Evolutionary conservation across 2,797 vertebrate species (phyloP).

Genomic region (Thunnus albacares): DNA sequence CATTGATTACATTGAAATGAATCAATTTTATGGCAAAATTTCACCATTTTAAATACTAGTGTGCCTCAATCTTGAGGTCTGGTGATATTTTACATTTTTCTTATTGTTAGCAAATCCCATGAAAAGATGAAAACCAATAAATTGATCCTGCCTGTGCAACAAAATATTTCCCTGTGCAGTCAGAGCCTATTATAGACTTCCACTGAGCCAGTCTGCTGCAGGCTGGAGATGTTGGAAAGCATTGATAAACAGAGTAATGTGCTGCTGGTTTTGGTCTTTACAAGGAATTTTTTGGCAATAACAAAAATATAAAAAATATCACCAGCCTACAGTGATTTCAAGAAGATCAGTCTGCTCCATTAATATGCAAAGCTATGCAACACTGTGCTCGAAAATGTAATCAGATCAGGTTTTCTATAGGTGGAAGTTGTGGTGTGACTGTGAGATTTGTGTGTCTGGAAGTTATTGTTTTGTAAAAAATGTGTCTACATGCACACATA

Average conservation of each 20-base stretch:
- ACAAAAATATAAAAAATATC: slow-evolving; percentile 3
- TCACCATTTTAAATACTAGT: too few species aligned
- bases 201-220: background rate
- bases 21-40: too few species aligned
- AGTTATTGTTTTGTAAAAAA: slow-evolving; percentile 27
- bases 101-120: too few species aligned
- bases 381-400: slow-evolving; percentile 24
- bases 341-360: slow-evolving; percentile 7
- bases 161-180: too few species aligned
- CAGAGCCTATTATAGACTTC: too few species aligned
- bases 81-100: too few species aligned
- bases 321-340: background rate
- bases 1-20: too few species aligned
- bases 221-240: background rate
- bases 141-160: background rate
- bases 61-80: too few species aligned
- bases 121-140: background rate
- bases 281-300: slow-evolving; percentile 20
- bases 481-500: slow-evolving; percentile 20
- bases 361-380: slow-evolving; percentile 5
- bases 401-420: slow-evolving; percentile 35
- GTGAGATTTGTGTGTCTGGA: slow-evolving; percentile 19
- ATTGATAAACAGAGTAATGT: background rate
- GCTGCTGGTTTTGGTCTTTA: background rate
- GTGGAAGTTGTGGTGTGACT: slow-evolving; percentile 5